Percentiles rank a stretch among this genome's conserved stretches.
Evolutionary conservation across 2,888 invertebrate species (phyloP).

Genomic region (Heliconius ismenius): DNA sequence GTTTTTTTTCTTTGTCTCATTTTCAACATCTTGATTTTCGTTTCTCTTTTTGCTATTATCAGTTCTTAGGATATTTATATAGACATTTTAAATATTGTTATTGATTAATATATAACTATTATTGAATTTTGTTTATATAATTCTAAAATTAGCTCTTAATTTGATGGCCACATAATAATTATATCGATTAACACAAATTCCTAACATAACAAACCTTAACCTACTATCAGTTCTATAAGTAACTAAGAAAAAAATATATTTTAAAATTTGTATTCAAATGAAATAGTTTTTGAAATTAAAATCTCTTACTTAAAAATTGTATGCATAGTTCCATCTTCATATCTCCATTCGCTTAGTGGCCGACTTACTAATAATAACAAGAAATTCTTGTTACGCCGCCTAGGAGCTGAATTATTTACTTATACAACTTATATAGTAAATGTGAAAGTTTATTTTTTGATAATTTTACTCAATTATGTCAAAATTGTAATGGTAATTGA

Average conservation of each 20-base stretch:
- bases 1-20: not conserved
- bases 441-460: not conserved
- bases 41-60: not conserved
- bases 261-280: not conserved
- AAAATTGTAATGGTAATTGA: not conserved
- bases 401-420: constrained; percentile 9
- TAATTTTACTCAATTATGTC: not conserved
- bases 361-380: constrained; percentile 12
- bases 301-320: not conserved
- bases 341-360: not conserved
- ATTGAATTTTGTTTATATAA: too few relatives aligned
- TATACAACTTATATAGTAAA: constrained; percentile 3
- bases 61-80: not conserved
- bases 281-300: not conserved
- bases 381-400: constrained; percentile 6
- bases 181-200: too few relatives aligned
- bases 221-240: too few relatives aligned
- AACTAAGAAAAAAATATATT: not conserved
- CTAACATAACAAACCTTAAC: too few relatives aligned
- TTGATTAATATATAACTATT: not conserved
- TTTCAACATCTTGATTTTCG: not conserved
- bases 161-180: too few relatives aligned
- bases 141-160: too few relatives aligned
- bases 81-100: not conserved
- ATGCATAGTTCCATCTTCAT: not conserved